Base-by-base conservation (phyloP, 1,140 invertebrate genomes). In the Listronotus bonariensis region DNA sequence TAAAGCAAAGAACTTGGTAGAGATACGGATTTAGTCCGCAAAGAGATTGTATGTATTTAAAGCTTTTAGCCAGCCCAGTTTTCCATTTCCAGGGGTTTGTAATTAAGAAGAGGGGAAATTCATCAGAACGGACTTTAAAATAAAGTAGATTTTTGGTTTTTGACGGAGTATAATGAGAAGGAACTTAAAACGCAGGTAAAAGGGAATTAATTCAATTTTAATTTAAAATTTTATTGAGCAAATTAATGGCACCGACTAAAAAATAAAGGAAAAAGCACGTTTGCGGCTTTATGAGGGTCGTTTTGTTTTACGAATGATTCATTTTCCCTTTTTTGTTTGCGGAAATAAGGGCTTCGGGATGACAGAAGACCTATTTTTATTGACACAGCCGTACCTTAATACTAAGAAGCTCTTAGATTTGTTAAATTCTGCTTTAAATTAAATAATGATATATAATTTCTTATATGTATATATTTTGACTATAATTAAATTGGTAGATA, bases 81-180 rank as follows among this genome's bases (percentile, higher is more conserved):
- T 63, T 57, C 65, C 49, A 38, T 61, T 63, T 49, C 41, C 56
- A 26, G 52, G 70, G 55, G 41, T 53, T 60, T 69, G 70, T 75
- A 75, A 75, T 75, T 75, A 75, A 74, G 74, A 75, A 74, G 74
- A 72, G 74, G 72, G 66, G 72, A 75, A 74, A 75, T 72, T 74
- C 72, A 75, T 73, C 74, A 74, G 66, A 73, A 72, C 69, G 74
- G 72, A 75, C 69, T 73, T 73, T 68, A 54, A 61, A 68, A 70
- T 73, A 58, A 64, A 70, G 68, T 67, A 58, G 53, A 56, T 66
- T 55, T 62, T 58, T 40, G 43, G 49, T 57, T 53, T 68, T 57
- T 48, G 59, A 36, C 34, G 34, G 31, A 1, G 38, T 26, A 55
- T 26, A 55, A 55, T 40, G 52, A 55, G 38, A 55, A 36, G 6